phyloP scores from a whole-genome alignment of 2,113 vertebrate genomes.

The Pituophis catenifer region DNA sequence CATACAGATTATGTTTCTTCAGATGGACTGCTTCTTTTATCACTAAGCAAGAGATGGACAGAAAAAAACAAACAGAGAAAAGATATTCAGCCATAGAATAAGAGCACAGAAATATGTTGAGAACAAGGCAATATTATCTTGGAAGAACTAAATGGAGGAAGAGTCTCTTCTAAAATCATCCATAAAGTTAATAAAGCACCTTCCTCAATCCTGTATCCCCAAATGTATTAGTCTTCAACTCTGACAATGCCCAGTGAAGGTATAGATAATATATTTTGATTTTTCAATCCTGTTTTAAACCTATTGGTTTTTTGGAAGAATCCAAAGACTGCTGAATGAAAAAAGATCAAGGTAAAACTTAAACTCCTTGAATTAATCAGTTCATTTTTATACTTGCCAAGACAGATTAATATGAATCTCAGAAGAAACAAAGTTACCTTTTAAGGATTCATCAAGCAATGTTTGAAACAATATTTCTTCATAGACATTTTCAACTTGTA shows the following conservation, averaged over 20 bases:
- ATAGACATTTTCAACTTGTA: conserved; percentile 88
- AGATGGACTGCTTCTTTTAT: conserved; percentile 84
- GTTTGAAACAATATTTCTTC: conserved; percentile 83
- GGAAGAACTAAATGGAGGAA: not conserved
- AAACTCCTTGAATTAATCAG: not conserved
- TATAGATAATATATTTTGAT: not conserved
- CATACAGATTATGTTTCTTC: conserved; percentile 88
- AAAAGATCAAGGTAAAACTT: not conserved
- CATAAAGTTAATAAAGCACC: not conserved
- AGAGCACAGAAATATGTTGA: not conserved
- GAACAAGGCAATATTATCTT: not conserved
- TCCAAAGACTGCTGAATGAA: fast-evolving
- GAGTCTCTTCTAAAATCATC: not conserved
- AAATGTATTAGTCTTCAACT: not conserved
- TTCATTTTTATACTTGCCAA: not conserved
- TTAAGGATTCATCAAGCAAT: conserved; percentile 80
- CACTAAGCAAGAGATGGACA: conserved; percentile 69
- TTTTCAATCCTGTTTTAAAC: not conserved
- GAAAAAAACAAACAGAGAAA: not conserved
- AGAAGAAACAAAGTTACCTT: conserved; percentile 73
- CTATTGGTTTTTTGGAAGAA: not conserved
- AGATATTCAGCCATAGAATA: conserved; percentile 12
- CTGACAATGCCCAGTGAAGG: not conserved
- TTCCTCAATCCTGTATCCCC: not conserved
- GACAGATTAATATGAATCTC: not conserved